Percentiles rank a stretch among this genome's conserved stretches.
phyloP scores from a whole-genome alignment of 2,797 vertebrate genomes.

The Sorex maritimensis region DNA sequence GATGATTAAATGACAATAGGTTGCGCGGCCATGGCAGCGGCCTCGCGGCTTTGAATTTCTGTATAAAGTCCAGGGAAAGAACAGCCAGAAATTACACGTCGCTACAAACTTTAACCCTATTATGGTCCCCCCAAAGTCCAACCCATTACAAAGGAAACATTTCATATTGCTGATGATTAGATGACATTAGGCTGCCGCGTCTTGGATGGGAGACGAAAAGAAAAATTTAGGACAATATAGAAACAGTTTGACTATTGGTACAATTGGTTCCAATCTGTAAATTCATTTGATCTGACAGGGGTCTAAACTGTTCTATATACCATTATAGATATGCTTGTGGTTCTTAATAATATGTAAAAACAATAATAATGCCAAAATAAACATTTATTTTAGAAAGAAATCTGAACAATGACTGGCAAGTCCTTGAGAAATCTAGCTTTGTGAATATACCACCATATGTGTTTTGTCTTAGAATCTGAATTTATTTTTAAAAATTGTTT shows the following conservation, averaged over 20 bases:
- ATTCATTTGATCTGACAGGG: background rate
- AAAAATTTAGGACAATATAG: background rate
- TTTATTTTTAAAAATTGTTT: too few relatives aligned
- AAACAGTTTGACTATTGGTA: background rate
- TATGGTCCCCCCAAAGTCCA: too few relatives aligned
- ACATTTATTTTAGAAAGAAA: background rate
- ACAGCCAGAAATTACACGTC: too few relatives aligned
- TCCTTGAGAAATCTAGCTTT: background rate
- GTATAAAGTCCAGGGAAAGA: too few relatives aligned
- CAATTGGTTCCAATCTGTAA: background rate
- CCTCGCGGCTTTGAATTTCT: too few relatives aligned
- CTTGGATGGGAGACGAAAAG: too few relatives aligned
- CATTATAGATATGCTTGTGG: background rate
- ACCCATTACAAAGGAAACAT: too few relatives aligned
- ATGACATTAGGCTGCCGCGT: too few relatives aligned
- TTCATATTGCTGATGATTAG: too few relatives aligned
- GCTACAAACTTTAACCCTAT: too few relatives aligned
- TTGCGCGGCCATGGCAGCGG: too few relatives aligned
- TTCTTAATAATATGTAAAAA: background rate
- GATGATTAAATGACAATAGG: too few relatives aligned
- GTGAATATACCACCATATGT: rapidly evolving
- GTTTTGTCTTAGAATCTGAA: background rate
- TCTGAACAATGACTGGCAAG: background rate
- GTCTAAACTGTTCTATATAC: background rate
- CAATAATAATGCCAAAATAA: background rate